Base-by-base conservation (phyloP, 2,888 invertebrate genomes). In the Lobophora halterata region DNA sequence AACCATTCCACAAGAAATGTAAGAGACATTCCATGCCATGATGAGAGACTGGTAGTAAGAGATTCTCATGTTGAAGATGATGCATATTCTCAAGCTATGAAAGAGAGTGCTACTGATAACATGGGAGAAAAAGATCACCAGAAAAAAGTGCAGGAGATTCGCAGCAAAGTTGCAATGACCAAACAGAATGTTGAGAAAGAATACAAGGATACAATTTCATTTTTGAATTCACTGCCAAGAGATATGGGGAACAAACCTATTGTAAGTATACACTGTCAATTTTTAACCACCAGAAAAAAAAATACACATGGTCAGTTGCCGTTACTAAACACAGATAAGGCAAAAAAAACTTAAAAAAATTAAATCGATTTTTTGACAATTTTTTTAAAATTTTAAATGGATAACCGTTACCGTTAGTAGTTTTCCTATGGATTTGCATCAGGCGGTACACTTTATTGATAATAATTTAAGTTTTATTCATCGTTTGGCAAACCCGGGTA, bases 111-210 rank as follows among this genome's bases (percentile, higher is more conserved):
- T 1, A 34, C 38, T 14, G 42, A 49, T 4, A 40, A 57, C 5
- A 24, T 30, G 2, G 60, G 58, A 23, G 61, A 64, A 11, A 61
- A 61, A 19, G 61, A 69, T 9, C 58, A 64, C 10, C 57, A 63
- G 7, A 76, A 64, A 18, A 73, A 65, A 45, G 39, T 67, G n/a
- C 68, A 71, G 33, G 65, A 75, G 21, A 56, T 66, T 49, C 74
- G 79, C 36, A 74, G 62, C 43, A 83, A 69, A 61, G 61, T 86
- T 27, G 86, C 86, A 5, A 58, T 81, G 54, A 70, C 95, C 47
- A 94, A 93, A 71, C 88, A 97, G 54, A 89, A 94, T 63, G 74
- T 86, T 24, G 85, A 88, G 36, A 85, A 81, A 38, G 88, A 88
- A 49, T 86, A 82, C 47, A 72, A 66, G 37, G 83, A 86, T 34